Percentiles rank a stretch among this genome's conserved stretches.
phyloP scores from a whole-genome alignment of 2,797 vertebrate species.

The Hypotaenidia okinawae region DNA sequence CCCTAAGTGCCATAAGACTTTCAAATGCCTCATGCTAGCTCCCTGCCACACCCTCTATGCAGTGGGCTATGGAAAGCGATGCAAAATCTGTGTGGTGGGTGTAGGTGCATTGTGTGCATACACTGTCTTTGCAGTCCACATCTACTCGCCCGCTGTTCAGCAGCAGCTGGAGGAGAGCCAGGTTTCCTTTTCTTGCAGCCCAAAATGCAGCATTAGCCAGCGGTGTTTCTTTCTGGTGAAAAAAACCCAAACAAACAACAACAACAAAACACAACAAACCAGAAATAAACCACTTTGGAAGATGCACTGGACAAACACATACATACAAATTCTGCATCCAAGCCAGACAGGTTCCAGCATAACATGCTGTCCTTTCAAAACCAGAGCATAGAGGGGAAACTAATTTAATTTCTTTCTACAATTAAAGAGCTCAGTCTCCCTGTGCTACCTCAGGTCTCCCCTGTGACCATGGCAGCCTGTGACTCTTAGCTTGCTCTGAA shows the following conservation, averaged over 20 bases:
- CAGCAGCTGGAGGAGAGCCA: constrained; percentile 93
- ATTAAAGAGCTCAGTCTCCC: not conserved
- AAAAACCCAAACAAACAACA: not conserved
- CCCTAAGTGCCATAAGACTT: not conserved
- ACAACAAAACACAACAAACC: not conserved
- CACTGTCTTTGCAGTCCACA: constrained; percentile 97
- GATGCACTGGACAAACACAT: not conserved
- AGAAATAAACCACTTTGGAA: not conserved
- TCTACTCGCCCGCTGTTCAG: constrained; percentile 96
- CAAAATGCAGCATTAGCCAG: constrained; percentile 97
- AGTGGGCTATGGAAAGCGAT: constrained; percentile 59
- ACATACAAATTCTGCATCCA: not conserved
- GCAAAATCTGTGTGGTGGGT: constrained; percentile 59
- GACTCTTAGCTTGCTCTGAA: not conserved
- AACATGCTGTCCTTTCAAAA: not conserved
- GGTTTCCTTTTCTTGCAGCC: constrained; percentile 94
- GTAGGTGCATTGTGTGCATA: constrained; percentile 78
- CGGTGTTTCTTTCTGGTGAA: constrained; percentile 94
- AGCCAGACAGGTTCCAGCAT: not conserved
- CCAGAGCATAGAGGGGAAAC: not conserved
- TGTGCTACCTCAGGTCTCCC: not conserved
- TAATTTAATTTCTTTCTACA: not conserved
- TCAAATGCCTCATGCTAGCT: not conserved
- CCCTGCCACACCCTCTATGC: constrained; percentile 8
- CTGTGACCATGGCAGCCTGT: not conserved